phyloP scores from a whole-genome alignment of 2,888 invertebrate species.

The Tetropium fuscum region DNA sequence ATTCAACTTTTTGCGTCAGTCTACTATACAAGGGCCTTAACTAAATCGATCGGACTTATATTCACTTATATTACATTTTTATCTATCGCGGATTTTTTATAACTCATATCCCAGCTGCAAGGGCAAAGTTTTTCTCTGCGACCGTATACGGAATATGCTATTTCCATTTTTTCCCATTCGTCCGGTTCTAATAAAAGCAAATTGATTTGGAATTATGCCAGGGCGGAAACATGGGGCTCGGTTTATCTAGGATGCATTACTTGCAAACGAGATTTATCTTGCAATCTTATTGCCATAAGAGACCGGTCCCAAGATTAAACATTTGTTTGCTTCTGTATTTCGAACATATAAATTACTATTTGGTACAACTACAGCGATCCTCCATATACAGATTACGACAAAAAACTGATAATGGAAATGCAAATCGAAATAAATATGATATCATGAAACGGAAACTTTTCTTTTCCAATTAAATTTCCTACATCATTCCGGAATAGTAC shows the following conservation, averaged over 20 bases:
- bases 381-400: too few species aligned
- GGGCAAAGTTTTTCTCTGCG: neutral
- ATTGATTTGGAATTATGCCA: conserved; percentile 32
- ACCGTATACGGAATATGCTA: neutral
- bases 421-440: neutral
- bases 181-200: conserved; percentile 29
- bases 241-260: conserved; percentile 21
- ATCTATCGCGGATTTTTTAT: conserved; percentile 22
- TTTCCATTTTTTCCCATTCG: conserved; percentile 27
- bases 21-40: conserved; percentile 31
- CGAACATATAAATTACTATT: conserved; percentile 1
- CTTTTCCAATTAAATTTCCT: too few species aligned
- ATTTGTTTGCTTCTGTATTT: conserved; percentile 14
- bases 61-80: conserved; percentile 20
- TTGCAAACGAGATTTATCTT: conserved; percentile 12
- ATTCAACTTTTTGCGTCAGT: conserved; percentile 59
- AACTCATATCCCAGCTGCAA: conserved; percentile 19
- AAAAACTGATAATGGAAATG: neutral
- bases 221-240: conserved; percentile 5
- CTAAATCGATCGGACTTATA: conserved; percentile 10
- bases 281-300: conserved; percentile 17
- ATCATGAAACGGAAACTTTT: too few species aligned
- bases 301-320: conserved; percentile 10
- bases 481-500: too few species aligned
- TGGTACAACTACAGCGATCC: too few species aligned